Base-by-base conservation (phyloP, 53 echinoderm and acorn worm species). In the Henricia sp. region DNA sequence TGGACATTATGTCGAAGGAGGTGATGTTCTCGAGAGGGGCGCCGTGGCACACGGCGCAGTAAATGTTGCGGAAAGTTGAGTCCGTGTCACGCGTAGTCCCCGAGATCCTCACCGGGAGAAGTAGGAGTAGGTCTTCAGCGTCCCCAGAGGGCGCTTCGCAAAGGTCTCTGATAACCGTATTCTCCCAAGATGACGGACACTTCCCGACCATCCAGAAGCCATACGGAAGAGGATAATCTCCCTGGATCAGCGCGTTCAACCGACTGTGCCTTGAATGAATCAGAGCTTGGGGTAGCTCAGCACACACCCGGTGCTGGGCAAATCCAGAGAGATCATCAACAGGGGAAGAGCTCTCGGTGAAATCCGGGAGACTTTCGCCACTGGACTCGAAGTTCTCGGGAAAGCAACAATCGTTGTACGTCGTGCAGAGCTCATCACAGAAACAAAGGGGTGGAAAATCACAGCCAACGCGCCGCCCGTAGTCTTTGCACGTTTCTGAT, bases 141-240 rank as follows among this genome's bases (percentile, higher is more conserved):
- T 25, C 80, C 8, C 33, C 80, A 32, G n/a, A 19, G 19, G 62
- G 80, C 20, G 80, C 80, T 34, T 80, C 80, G 11, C 80, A 80
- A 35, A 62, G 50, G 21, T 48, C 28, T 35, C 46, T 19, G 3
- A 30, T 44, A 11, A 32, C 46, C 32, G 20, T 50, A 37, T 80
- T 64, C 1, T 46, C 46, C 80, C 80, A 80, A 62, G 80, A 63
- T 62, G 80, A 43, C 80, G 80, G 80, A 46, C 80, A 80, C 46
- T 32, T 62, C 2, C 63, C 62, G 3, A 80, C 57, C 80, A 80
- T 62, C 80, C 43, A 64, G 33, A 23, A 32, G 5, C 80, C 80
- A 24, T 50, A 24, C 28, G 62, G 80, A 27, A 64, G 44, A 2
- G 24, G 43, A 48, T 80, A 80, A n/a, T 33, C 62, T 38, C 23